A percentile compares a stretch with the other conserved stretches of the same genome.
Evolutionary conservation across 2,888 invertebrate genomes (phyloP).

Genomic region (Lycocerus yunnanus): DNA sequence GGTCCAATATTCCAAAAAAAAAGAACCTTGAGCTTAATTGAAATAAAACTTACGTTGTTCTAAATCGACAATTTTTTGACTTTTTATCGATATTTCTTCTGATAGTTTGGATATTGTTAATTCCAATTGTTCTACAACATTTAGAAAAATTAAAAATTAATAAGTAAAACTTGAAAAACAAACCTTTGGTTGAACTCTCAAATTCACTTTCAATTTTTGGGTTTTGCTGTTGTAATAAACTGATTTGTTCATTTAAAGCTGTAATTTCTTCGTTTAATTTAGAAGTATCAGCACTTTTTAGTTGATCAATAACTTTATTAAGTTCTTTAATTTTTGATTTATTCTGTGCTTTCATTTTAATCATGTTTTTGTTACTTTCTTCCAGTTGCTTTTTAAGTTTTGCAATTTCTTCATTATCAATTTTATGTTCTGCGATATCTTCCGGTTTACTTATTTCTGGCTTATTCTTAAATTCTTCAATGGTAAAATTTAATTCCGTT

Average conservation of each 20-base stretch:
- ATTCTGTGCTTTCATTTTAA: slow-evolving; percentile 74
- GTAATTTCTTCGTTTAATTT: slow-evolving; percentile 67
- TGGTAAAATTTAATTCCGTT: slow-evolving; percentile 53
- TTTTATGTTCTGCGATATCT: slow-evolving; percentile 35
- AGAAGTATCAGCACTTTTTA: slow-evolving; percentile 69
- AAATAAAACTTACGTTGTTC: slow-evolving; percentile 42
- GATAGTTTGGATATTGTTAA: not conserved
- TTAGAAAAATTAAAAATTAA: not conserved
- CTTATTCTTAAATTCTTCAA: slow-evolving; percentile 42
- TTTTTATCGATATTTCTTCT: not conserved
- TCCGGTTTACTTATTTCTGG: not conserved
- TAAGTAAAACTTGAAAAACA: slow-evolving; percentile 23
- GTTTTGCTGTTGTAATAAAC: slow-evolving; percentile 71
- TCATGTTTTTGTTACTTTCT: slow-evolving; percentile 75
- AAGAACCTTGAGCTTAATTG: too few relatives aligned
- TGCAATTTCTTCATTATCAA: slow-evolving; percentile 48
- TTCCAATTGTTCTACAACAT: not conserved
- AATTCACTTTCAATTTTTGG: slow-evolving; percentile 86
- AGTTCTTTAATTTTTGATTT: slow-evolving; percentile 75
- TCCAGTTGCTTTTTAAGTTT: slow-evolving; percentile 73
- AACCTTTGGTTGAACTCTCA: slow-evolving; percentile 73
- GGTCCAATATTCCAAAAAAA: too few relatives aligned
- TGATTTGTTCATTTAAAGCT: slow-evolving; percentile 71
- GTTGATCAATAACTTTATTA: slow-evolving; percentile 73
- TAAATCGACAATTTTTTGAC: slow-evolving; percentile 25